phyloP scores from a whole-genome alignment of 2,888 invertebrate genomes.

The Oligia latruncula region DNA sequence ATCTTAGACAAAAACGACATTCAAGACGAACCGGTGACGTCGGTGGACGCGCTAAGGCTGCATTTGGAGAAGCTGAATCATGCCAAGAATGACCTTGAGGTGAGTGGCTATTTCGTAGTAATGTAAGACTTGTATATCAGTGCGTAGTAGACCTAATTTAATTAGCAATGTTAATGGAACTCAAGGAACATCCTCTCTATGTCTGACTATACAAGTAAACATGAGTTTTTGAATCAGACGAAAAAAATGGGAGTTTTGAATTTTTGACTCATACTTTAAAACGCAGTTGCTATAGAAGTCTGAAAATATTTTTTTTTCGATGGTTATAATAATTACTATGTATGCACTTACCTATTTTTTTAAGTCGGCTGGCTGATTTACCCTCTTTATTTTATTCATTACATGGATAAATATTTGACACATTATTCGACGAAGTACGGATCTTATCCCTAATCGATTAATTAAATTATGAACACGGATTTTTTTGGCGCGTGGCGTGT shows the following conservation, averaged over 20 bases:
- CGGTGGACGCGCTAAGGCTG: slow-evolving; percentile 95
- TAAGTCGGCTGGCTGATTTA: slow-evolving; percentile 44
- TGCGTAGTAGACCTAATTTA: slow-evolving; percentile 14
- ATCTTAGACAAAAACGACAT: slow-evolving; percentile 94
- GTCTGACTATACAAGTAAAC: slow-evolving; percentile 29
- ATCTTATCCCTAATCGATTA: not conserved
- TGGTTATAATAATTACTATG: not conserved
- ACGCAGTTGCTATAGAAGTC: slow-evolving; percentile 17
- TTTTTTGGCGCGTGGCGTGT: not conserved
- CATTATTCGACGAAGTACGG: not conserved
- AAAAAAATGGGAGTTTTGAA: fast-evolving
- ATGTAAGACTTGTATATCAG: slow-evolving; percentile 35
- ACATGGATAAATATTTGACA: not conserved
- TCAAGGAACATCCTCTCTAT: not conserved
- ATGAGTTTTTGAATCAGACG: not conserved
- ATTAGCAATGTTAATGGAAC: slow-evolving; percentile 36
- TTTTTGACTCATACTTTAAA: not conserved
- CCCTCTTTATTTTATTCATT: not conserved
- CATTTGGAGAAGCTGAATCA: slow-evolving; percentile 95
- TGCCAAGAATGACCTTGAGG: slow-evolving; percentile 93
- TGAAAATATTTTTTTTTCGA: not conserved
- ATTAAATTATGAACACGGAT: not conserved
- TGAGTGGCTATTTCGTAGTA: slow-evolving; percentile 81
- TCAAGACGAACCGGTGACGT: slow-evolving; percentile 94
- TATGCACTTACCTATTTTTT: not conserved